Evolutionary conservation across 37 sponge, comb jelly and placozoan species (phyloP), one percentile per base, ranked within the genome.

Genomic region (Halichondria panicea): DNA sequence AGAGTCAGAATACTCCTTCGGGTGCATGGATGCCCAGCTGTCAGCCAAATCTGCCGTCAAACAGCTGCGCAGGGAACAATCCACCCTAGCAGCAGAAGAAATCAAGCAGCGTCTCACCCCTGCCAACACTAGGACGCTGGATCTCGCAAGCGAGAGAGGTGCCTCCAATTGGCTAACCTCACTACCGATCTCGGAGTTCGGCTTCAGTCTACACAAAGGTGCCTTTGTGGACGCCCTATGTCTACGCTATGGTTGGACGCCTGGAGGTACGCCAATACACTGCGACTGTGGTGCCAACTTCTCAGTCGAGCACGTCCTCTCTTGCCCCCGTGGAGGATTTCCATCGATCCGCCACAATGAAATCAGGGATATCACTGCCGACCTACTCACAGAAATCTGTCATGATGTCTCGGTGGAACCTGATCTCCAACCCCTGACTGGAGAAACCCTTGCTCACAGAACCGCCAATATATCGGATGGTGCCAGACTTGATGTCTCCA

Each of bases 361-460:
- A 42, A 30, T 80, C 21, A 39, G 81, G 18, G 71, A 80, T 40
- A 36, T 79, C 54, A 79, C 80, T 66, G 80, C 80, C 42, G 43
- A 44, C 44, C 52, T 79, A n/a, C 50, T 79, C 35, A 61, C 80
- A 39, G 61, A 79, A 25, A 71, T 79, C n/a, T 79, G 80, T 52
- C 46, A 68, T 22, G 41, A 42, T 41, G 80, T 79, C 28, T 38
- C 71, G 4, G 70, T 46, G 22, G 80, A 79, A 79, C 71, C 80
- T 13, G 43, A 55, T 48, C 62, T 68, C 41, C 80, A 79, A 60
- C 80, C 80, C 7, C 71, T 80, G 30, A 41, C 61, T 22, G 71
- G 81, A 18, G 81, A 80, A 34, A 32, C 60, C 48, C n/a, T 70
- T 11, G 21, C 48, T 45, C 50, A 42, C 21, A 5, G 50, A 11